These are phyloP conservation scores for Heliopora coerulea DNA, from an alignment of 92 coral and sea anemone genomes.

Conservation along the genomic window DNA sequence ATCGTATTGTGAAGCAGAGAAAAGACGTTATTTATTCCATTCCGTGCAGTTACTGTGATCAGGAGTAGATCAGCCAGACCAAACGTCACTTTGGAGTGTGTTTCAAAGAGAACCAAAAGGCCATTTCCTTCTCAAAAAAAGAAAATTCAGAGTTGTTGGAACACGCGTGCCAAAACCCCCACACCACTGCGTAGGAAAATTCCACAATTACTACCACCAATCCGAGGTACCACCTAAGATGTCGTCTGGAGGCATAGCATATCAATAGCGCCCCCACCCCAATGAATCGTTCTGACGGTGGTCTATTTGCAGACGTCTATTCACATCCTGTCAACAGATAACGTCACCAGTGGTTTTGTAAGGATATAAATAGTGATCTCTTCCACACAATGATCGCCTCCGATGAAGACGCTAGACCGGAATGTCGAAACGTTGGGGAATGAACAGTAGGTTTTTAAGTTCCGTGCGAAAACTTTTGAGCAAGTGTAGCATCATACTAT, in stretches of 20 bases:
- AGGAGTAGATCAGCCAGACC: too few relatives aligned
- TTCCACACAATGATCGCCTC: slow-evolving; percentile 37
- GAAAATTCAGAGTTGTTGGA: slow-evolving; percentile 22
- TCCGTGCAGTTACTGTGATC: too few relatives aligned
- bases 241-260: slow-evolving; percentile 14
- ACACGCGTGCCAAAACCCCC: slow-evolving; percentile 13
- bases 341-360: slow-evolving; percentile 4
- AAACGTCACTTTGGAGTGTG: neutral
- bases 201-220: slow-evolving; percentile 29
- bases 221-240: slow-evolving; percentile 33
- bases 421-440: slow-evolving; percentile 52
- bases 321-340: slow-evolving; percentile 12
- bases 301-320: slow-evolving; percentile 27
- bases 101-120: slow-evolving; percentile 2
- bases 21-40: too few relatives aligned
- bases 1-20: too few relatives aligned
- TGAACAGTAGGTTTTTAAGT: slow-evolving; percentile 47
- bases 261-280: slow-evolving; percentile 3
- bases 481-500: too few relatives aligned
- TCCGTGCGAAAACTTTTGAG: slow-evolving; percentile 25
- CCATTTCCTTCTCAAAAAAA: neutral
- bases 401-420: slow-evolving; percentile 50
- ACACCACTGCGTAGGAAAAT: slow-evolving; percentile 40
- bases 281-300: slow-evolving; percentile 39
- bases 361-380: slow-evolving; percentile 12